Conservation (phyloP, 2,797 vertebrate species). For the Allobates femoralis region DNA sequence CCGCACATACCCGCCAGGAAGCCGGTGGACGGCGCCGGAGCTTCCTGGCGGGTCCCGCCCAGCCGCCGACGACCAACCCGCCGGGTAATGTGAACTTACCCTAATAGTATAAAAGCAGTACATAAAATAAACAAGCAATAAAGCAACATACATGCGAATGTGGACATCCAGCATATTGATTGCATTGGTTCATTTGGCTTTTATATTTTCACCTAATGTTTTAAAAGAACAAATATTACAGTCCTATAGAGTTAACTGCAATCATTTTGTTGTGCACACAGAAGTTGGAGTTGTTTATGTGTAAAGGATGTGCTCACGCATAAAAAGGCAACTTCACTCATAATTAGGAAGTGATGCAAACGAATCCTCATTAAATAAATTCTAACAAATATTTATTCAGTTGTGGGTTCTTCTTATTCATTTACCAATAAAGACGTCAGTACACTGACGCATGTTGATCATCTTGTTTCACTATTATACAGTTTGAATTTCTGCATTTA, state of each 20-base stretch:
- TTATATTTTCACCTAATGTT: background rate
- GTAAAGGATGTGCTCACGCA: constrained; percentile 8
- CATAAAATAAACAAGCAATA: no score
- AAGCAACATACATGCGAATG: no score
- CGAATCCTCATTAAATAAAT: constrained; percentile 47
- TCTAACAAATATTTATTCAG: constrained; percentile 54
- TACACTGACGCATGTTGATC: constrained; percentile 21
- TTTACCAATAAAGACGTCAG: constrained; percentile 22
- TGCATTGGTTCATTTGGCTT: background rate
- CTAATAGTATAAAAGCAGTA: no score
- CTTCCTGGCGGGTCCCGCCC: no score
- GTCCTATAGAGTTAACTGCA: background rate
- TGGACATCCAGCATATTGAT: no score
- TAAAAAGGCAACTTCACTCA: background rate
- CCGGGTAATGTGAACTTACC: no score
- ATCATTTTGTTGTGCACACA: background rate
- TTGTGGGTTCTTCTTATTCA: constrained; percentile 13
- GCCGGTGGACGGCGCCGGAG: no score
- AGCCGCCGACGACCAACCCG: no score
- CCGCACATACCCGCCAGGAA: no score
- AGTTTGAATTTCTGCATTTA: constrained; percentile 7
- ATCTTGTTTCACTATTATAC: constrained; percentile 21
- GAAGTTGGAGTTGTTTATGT: constrained; percentile 8
- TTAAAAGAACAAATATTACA: background rate
- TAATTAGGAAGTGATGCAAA: constrained; percentile 19